Evolutionary conservation across 1,140 invertebrate species (phyloP).

Genomic region (Gonioctena quinquepunctata): DNA sequence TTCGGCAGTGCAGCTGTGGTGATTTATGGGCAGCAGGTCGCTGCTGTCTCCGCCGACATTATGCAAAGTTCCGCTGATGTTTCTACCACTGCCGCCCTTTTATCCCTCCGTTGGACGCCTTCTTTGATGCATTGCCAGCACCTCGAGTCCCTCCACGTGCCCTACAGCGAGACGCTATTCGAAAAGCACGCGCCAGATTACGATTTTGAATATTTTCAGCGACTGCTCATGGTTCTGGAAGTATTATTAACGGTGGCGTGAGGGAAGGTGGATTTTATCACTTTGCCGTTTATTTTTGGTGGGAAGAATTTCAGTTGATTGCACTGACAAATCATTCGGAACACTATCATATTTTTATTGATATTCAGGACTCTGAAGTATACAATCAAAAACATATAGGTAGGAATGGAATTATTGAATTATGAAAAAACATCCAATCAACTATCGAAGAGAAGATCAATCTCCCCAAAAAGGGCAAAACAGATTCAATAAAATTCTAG

Average conservation of each 20-base stretch:
- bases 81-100: conserved; percentile 46
- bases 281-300: background rate
- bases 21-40: conserved; percentile 52
- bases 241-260: background rate
- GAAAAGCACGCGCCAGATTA: background rate
- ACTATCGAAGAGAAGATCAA: no score
- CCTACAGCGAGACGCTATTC: background rate
- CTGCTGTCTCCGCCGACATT: conserved; percentile 53
- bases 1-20: conserved; percentile 39
- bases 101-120: conserved; percentile 20
- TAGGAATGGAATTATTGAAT: no score
- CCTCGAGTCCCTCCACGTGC: background rate
- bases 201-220: background rate
- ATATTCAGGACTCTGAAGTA: no score
- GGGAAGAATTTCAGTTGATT: no score
- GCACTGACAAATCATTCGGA: background rate
- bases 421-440: no score
- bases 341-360: no score
- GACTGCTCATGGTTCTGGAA: background rate
- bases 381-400: no score
- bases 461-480: no score
- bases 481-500: no score
- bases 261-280: background rate
- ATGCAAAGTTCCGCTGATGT: conserved; percentile 54
- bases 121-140: conserved; percentile 37